Evolutionary conservation across 1,140 invertebrate species (phyloP), one percentile per base, ranked within the genome.

Genomic region (Holotrichia oblita): DNA sequence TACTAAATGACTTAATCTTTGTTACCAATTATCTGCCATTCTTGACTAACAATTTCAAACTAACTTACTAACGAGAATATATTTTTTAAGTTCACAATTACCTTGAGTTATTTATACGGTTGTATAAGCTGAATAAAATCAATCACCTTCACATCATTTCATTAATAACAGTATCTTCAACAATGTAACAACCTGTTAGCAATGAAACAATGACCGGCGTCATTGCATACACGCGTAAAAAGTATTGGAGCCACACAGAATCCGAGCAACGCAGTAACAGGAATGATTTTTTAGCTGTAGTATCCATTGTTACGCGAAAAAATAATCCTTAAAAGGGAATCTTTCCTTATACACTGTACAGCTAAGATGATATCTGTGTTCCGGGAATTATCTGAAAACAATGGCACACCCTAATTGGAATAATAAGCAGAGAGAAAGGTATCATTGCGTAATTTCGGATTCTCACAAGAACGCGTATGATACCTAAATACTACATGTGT

Each of bases 341-440:
- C 1, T 55, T 55, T 55, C 17, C 48, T 17, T 6, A 55, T 55
- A 55, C 48, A 14, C 48, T 17, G 48, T 17, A 17, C 6, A 17
- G 48, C 14, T 17, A 55, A 55, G 48, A 55, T 55, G 7, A n/a
- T 55, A 55, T 55, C 48, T 55, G 12, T 48, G 12, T 55, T 55
- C 48, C 48, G 48, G 48, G 48, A 55, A 55, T 55, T 55, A 55
- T 55, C n/a, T 55, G 3, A n/a, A 55, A 55, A 55, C 48, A 55
- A 55, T 55, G 17, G 48, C 48, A 55, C 48, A 55, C 48, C 48
- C 48, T 55, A 55, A 55, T 55, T 55, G 48, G 48, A 55, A 55
- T 55, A 55, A 34, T 55, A 17, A 55, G 48, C 14, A 55, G 48
- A 55, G 48, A 55, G 12, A 55, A 55, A 55, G 48, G 48, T 3